phyloP scores from a whole-genome alignment of 2,888 invertebrate species.

The Xestia sexstrigata region DNA sequence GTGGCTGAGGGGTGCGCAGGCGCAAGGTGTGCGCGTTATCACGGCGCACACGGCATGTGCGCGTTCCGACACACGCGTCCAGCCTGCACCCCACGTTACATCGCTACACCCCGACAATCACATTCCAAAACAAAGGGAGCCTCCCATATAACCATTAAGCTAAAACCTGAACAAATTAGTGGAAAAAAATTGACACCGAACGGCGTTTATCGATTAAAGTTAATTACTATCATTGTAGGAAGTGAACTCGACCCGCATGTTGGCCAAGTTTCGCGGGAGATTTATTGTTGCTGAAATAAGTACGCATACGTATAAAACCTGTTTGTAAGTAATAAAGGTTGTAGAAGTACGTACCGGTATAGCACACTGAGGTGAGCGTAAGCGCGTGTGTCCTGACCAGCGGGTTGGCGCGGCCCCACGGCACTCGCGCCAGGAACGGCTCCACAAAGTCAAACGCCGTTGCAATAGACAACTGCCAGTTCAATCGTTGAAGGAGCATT shows the following conservation, averaged over 20 bases:
- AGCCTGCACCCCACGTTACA: constrained; percentile 74
- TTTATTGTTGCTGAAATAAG: constrained; percentile 58
- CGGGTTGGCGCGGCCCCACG: constrained; percentile 91
- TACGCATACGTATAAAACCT: constrained; percentile 19
- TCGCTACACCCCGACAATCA: constrained; percentile 75
- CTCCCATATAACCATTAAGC: constrained; percentile 69
- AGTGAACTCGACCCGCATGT: constrained; percentile 81
- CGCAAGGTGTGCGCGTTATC: constrained; percentile 90
- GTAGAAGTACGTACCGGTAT: constrained; percentile 92
- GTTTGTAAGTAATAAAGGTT: constrained; percentile 43
- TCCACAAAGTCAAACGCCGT: constrained; percentile 96
- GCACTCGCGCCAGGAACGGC: constrained; percentile 93
- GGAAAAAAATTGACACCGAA: constrained; percentile 68
- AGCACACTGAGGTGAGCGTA: constrained; percentile 94
- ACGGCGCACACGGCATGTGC: constrained; percentile 86
- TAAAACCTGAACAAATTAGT: constrained; percentile 71
- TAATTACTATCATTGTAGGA: constrained; percentile 76
- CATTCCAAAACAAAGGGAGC: constrained; percentile 82
- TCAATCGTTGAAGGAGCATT: constrained; percentile 93
- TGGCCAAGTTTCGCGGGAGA: constrained; percentile 61
- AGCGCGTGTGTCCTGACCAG: constrained; percentile 93
- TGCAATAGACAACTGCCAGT: constrained; percentile 95
- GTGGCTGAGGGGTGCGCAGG: constrained; percentile 81
- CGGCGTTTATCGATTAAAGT: constrained; percentile 78
- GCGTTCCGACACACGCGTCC: constrained; percentile 86